Evolutionary conservation across 2,888 invertebrate species (phyloP).

Genomic region (Conchocele bisecta): DNA sequence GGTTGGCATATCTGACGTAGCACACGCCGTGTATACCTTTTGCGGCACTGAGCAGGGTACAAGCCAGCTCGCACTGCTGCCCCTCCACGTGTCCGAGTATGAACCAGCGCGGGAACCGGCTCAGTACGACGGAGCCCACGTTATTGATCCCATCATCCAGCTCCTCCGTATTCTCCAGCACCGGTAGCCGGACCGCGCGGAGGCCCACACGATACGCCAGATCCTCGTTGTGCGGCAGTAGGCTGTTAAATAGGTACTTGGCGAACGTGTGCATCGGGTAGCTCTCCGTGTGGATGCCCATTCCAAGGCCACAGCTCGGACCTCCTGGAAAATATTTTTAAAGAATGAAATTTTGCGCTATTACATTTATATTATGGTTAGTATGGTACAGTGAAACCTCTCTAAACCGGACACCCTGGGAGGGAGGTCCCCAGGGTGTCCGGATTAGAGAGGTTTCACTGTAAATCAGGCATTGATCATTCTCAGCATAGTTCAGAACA

Average conservation of each 20-base stretch:
- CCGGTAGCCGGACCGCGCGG: slow-evolving; percentile 90
- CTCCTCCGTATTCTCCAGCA: slow-evolving; percentile 89
- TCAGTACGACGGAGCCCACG: slow-evolving; percentile 85
- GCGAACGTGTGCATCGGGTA: slow-evolving; percentile 94
- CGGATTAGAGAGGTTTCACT: too few relatives aligned
- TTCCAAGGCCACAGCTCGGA: slow-evolving; percentile 89
- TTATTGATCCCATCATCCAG: slow-evolving; percentile 85
- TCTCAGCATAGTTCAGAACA: too few relatives aligned
- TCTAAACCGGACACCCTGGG: too few relatives aligned
- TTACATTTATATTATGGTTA: too few relatives aligned
- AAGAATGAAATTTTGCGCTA: too few relatives aligned
- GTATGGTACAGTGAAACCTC: too few relatives aligned
- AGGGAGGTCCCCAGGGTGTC: too few relatives aligned
- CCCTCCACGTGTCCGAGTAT: slow-evolving; percentile 91
- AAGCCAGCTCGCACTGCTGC: slow-evolving; percentile 91
- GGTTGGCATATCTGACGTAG: too few relatives aligned
- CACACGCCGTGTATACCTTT: too few relatives aligned
- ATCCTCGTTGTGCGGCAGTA: slow-evolving; percentile 90
- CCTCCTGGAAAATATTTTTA: slow-evolving; percentile 86
- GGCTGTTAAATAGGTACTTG: slow-evolving; percentile 89
- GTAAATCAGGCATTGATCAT: too few relatives aligned
- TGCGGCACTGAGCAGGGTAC: slow-evolving; percentile 89
- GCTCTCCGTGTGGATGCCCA: slow-evolving; percentile 91
- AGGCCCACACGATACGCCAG: slow-evolving; percentile 91
- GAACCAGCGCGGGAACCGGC: slow-evolving; percentile 89